A percentile compares a stretch with the other conserved stretches of the same genome.
Evolutionary conservation across 2,888 invertebrate genomes (phyloP).

Genomic region (Alentia gelatinosa): DNA sequence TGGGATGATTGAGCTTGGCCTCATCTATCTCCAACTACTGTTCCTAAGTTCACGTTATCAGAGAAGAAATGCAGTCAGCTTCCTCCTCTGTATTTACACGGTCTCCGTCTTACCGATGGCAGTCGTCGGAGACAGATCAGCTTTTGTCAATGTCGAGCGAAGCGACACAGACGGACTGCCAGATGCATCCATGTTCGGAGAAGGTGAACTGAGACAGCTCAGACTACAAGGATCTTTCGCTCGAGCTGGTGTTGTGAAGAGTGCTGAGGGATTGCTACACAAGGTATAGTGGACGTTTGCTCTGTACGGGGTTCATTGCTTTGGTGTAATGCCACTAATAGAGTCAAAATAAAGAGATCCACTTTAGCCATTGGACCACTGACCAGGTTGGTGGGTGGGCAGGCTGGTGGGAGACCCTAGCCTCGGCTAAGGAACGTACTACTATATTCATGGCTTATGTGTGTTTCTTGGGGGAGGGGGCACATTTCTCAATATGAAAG

Average conservation of each 20-base stretch:
- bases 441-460: too few relatives aligned
- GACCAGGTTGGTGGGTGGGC: too few relatives aligned
- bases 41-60: background rate
- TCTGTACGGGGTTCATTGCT: too few relatives aligned
- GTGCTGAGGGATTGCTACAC: conserved; percentile 9
- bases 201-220: background rate
- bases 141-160: conserved; percentile 11
- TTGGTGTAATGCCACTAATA: too few relatives aligned
- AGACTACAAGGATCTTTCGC: conserved; percentile 10
- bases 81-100: background rate
- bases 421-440: too few relatives aligned
- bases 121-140: conserved; percentile 44
- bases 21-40: conserved; percentile 30
- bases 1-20: conserved; percentile 14
- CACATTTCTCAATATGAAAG: too few relatives aligned
- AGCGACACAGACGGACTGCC: background rate
- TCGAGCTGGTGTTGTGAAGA: conserved; percentile 19
- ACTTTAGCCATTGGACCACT: too few relatives aligned
- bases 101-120: background rate
- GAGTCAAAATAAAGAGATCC: too few relatives aligned
- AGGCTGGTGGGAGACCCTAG: too few relatives aligned
- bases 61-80: conserved; percentile 7
- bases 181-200: background rate
- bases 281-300: too few relatives aligned
- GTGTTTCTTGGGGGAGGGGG: too few relatives aligned